Evolutionary conservation across 2,888 invertebrate genomes (phyloP), one percentile per base, ranked within the genome.

Genomic region (Epsilonema sp.): DNA sequence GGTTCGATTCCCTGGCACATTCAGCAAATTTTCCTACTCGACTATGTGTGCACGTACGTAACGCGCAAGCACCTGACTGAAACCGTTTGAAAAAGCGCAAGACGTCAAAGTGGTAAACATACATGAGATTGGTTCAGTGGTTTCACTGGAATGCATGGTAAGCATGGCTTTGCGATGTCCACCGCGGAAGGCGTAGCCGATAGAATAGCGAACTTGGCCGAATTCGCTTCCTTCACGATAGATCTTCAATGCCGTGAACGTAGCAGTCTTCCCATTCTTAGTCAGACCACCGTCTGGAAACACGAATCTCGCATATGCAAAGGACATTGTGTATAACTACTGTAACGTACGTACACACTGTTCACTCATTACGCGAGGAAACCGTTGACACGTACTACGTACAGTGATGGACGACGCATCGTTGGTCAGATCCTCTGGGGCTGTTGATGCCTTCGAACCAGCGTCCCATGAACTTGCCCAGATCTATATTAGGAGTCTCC

Each of bases 361-460:
- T n/a, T n/a, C n/a, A n/a, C n/a, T n/a, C n/a, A n/a, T n/a, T n/a
- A n/a, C n/a, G n/a, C n/a, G n/a, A n/a, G n/a, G n/a, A n/a, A n/a
- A n/a, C n/a, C n/a, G n/a, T n/a, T n/a, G n/a, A n/a, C n/a, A n/a
- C n/a, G 16, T 8, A 31, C 31, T 11, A n/a, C 60, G 57, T 46
- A 62, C 61, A 63, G 44, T 63, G 63, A 49, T 63, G 62, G 39
- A 63, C 63, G 49, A 63, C 61, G 49, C 63, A 63, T 48, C 63
- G 54, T 49, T 63, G 63, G 45, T 61, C 61, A 22, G 60, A 58
- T 50, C 37, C 51, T 46, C 53, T 3, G 44, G 59, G 59, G 31
- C 58, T 58, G 55, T 59, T 59, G 51, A 60, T 58, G 50, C 59
- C 59, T 48, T 60, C 59, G 51, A 60, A 60, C 63, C 63, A 63